Percentiles rank a stretch among this genome's conserved stretches.
Conservation (phyloP, 2,888 invertebrate species). For the Apotomis betuletana region DNA sequence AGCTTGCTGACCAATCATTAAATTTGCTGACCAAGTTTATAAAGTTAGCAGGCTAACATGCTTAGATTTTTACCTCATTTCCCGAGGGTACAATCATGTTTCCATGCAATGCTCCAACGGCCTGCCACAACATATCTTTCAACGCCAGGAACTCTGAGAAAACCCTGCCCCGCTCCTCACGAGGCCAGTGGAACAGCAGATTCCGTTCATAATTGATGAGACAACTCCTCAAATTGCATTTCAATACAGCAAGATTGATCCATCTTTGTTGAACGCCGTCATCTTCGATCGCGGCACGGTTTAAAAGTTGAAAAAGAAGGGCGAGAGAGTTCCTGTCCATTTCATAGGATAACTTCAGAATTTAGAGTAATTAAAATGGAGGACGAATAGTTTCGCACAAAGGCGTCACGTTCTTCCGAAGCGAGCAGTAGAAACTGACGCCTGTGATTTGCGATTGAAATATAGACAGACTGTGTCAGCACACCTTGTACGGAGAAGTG, state of each 20-base stretch:
- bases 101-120: conserved; percentile 68
- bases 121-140: conserved; percentile 68
- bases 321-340: conserved; percentile 53
- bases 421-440: conserved; percentile 17
- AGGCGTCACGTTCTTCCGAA: conserved; percentile 5
- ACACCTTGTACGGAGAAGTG: conserved; percentile 61
- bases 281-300: conserved; percentile 51
- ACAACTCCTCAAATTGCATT: conserved; percentile 59
- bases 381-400: not conserved
- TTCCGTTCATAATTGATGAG: conserved; percentile 60
- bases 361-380: not conserved
- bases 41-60: not conserved
- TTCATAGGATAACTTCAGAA: not conserved
- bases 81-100: conserved; percentile 52
- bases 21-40: not conserved
- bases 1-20: too few relatives aligned
- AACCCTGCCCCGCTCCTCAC: conserved; percentile 52
- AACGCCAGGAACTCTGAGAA: conserved; percentile 59
- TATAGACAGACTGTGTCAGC: conserved; percentile 57
- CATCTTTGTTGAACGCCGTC: conserved; percentile 61
- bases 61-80: conserved; percentile 45
- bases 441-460: conserved; percentile 6
- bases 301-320: conserved; percentile 52
- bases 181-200: conserved; percentile 51
- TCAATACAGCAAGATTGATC: conserved; percentile 66